Evolutionary conservation across 2,888 invertebrate genomes (phyloP).

Genomic region (Tetheella fluctuosa): DNA sequence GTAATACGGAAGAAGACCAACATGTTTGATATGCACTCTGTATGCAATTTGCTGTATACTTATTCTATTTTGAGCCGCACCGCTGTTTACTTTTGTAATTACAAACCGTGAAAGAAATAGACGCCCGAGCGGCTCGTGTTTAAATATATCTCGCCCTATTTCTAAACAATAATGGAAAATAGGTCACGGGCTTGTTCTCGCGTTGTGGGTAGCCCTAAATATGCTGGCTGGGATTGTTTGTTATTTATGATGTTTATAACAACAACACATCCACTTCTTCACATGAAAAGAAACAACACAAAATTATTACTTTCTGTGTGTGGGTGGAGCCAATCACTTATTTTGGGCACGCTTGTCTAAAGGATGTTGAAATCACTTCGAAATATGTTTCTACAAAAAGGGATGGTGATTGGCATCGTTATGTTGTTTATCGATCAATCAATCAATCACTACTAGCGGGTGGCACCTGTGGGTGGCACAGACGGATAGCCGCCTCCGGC

Average conservation of each 20-base stretch:
- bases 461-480: too few species aligned
- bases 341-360: too few species aligned
- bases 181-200: slow-evolving; percentile 64
- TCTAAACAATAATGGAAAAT: slow-evolving; percentile 68
- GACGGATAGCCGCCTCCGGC: too few species aligned
- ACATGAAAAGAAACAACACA: background rate
- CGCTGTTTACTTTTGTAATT: slow-evolving; percentile 74
- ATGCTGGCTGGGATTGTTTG: slow-evolving; percentile 12
- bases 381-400: too few species aligned
- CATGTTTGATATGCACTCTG: too few species aligned
- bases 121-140: slow-evolving; percentile 63
- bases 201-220: slow-evolving; percentile 31
- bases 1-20: too few species aligned
- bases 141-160: slow-evolving; percentile 74
- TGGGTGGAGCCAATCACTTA: too few species aligned
- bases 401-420: background rate
- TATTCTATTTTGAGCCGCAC: slow-evolving; percentile 57
- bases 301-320: too few species aligned
- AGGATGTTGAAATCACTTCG: too few species aligned
- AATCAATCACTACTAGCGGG: too few species aligned
- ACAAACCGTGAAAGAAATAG: slow-evolving; percentile 66
- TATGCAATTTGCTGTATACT: slow-evolving; percentile 24
- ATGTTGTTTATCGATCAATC: background rate
- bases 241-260: background rate
- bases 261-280: background rate